These are phyloP conservation scores for Ecdyonurus torrentis DNA, from an alignment of 2,888 invertebrate genomes.

Conservation along the genomic window DNA sequence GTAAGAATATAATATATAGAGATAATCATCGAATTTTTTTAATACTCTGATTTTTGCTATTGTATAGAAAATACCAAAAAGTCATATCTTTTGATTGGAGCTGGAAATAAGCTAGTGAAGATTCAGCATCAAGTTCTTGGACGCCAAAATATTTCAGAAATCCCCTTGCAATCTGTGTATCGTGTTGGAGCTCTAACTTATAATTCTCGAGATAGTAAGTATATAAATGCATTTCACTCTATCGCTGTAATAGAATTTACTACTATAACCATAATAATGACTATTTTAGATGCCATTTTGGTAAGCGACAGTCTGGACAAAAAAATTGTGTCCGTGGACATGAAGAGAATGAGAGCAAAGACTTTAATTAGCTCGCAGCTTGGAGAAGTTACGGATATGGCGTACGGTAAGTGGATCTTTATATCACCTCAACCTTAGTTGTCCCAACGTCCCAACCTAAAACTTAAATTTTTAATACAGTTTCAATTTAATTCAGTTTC, in stretches of 20 bases:
- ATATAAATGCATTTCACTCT: neutral
- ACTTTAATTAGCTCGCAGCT: slow-evolving; percentile 27
- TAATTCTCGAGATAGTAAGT: neutral
- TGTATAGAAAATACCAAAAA: slow-evolving; percentile 26
- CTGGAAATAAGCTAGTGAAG: slow-evolving; percentile 36
- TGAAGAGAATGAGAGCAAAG: slow-evolving; percentile 14
- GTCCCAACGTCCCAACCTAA: too few relatives aligned
- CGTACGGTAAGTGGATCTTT: slow-evolving; percentile 30
- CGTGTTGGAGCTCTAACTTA: slow-evolving; percentile 49
- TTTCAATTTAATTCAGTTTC: neutral
- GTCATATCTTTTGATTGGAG: slow-evolving; percentile 38
- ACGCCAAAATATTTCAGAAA: slow-evolving; percentile 34
- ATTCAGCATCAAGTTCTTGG: slow-evolving; percentile 50
- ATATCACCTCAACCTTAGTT: neutral
- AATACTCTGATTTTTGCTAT: slow-evolving; percentile 6
- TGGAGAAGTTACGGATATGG: slow-evolving; percentile 36
- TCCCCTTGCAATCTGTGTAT: slow-evolving; percentile 18
- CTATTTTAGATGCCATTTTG: slow-evolving; percentile 18
- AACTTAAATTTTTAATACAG: neutral
- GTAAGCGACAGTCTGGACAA: slow-evolving; percentile 33
- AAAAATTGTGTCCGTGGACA: slow-evolving; percentile 28
- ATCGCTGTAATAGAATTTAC: neutral
- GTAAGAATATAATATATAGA: slow-evolving; percentile 22
- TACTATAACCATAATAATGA: too few relatives aligned
- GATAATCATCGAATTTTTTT: neutral